Base-by-base conservation (phyloP, 2,797 vertebrate species). In the Myripristis jacobus region DNA sequence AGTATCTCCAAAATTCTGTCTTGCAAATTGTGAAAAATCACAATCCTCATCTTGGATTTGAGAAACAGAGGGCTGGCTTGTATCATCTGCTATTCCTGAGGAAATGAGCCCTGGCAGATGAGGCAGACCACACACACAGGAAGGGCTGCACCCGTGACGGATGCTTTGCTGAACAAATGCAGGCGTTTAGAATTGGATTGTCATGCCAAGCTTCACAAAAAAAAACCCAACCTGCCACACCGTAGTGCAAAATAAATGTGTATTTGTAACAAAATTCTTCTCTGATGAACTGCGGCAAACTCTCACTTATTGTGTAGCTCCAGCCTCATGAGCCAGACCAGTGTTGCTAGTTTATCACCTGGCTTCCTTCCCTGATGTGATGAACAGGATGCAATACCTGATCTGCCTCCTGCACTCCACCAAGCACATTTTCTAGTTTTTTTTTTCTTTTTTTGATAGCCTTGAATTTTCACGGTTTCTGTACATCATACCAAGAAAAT, bases 41-140 rank as follows among this genome's bases (percentile, higher is more conserved):
- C 36, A 67, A 36, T 15, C 12, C 1, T 1, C 6, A 4, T 41
- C 10, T 44, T 41, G 27, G 4, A 34, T 56, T n/a, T 22, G 4
- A 27, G 25, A 15, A 71, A 65, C 53, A 79, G 11, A 62, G 63
- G 22, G 12, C 18, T 3, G 21, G 6, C 19, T 29, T 68, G 51
- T 73, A 34, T 3, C 18, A 25, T 59, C 25, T 29, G 12, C 15
- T 8, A 38, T 21, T 11, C 34, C 34, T 36, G 9, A 9, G 10
- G 34, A 36, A 10, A 12, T 12, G 34, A 36, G 34, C 34, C 2
- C 34, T 12, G 34, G 34, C 34, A 36, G 34, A 36, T 11, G 9
- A 36, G 34, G 12, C 34, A 36, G 34, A 36, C 34, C 34, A 36
- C 34, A 36, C 34, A 36, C 7, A 3, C 52, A 11, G 29, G 29